Conservation (phyloP, 2,797 vertebrate species). For the Melanogrammus aeglefinus region DNA sequence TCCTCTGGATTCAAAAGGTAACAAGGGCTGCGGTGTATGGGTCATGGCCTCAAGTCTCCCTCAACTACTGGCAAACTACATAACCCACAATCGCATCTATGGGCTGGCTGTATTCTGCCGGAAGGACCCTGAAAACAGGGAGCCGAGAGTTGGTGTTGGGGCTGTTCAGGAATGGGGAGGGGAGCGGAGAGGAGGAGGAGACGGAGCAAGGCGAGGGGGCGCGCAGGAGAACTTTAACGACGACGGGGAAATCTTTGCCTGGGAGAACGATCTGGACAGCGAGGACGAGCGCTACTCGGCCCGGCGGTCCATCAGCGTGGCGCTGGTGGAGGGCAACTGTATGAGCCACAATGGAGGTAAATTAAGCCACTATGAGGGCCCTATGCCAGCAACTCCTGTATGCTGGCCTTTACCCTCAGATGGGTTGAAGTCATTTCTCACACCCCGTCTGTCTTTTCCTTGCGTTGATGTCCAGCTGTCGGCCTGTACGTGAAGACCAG, state of each 20-base stretch:
- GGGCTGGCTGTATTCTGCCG: constrained; percentile 87
- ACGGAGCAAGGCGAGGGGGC: constrained; percentile 60
- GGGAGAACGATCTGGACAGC: constrained; percentile 86
- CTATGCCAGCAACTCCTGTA: not conserved
- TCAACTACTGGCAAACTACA: constrained; percentile 83
- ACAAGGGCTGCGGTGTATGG: constrained; percentile 90
- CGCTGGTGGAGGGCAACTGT: constrained; percentile 86
- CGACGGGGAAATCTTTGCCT: constrained; percentile 81
- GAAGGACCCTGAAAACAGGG: constrained; percentile 76
- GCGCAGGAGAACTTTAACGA: constrained; percentile 84
- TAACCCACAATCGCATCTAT: constrained; percentile 87
- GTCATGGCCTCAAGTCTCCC: constrained; percentile 90
- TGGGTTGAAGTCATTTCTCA: not conserved
- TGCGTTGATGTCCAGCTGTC: constrained; percentile 68
- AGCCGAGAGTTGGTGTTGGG: constrained; percentile 71
- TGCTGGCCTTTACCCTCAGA: not conserved
- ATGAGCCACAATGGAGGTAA: constrained; percentile 76
- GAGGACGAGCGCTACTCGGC: constrained; percentile 80
- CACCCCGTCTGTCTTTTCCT: not conserved
- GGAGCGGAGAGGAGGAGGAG: constrained; percentile 63
- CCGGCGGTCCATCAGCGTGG: constrained; percentile 76
- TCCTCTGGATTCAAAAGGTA: constrained; percentile 70
- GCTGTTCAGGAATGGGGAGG: constrained; percentile 52
- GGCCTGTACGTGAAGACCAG: constrained; percentile 89
- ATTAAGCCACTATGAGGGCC: too few species aligned